These are phyloP conservation scores for Anthopleura xanthogrammica DNA, from an alignment of 92 coral and sea anemone species.

Conservation along the genomic window DNA sequence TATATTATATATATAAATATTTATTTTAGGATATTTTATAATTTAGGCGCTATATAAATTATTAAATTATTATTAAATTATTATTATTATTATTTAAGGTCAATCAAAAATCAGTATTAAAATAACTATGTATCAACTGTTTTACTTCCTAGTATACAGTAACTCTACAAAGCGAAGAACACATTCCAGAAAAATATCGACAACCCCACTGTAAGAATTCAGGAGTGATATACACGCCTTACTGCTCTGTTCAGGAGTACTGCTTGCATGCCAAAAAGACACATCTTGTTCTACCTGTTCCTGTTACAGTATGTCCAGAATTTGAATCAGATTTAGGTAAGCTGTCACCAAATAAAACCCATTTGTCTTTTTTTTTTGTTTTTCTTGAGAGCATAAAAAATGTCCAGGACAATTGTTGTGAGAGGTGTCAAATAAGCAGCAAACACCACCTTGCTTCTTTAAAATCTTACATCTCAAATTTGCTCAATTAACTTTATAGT, in stretches of 20 bases:
- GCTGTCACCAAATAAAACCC: background rate
- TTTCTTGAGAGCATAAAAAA: no score
- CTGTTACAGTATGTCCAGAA: slow-evolving; percentile 85
- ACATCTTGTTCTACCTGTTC: slow-evolving; percentile 87
- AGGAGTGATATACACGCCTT: slow-evolving; percentile 63
- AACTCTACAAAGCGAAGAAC: slow-evolving; percentile 90
- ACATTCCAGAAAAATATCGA: slow-evolving; percentile 77
- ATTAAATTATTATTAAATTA: no score
- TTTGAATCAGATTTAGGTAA: slow-evolving; percentile 90
- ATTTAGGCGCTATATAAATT: no score
- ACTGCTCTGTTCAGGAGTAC: slow-evolving; percentile 81
- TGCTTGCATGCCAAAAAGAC: slow-evolving; percentile 90
- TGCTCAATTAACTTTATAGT: no score
- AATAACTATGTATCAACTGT: background rate
- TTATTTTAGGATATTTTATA: no score
- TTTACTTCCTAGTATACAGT: slow-evolving; percentile 68
- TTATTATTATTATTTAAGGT: no score
- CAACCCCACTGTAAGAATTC: slow-evolving; percentile 53
- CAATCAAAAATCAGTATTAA: no score
- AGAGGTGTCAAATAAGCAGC: no score
- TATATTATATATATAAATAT: no score
- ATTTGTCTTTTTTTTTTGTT: background rate
- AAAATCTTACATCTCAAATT: no score
- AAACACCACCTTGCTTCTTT: no score
- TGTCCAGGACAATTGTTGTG: no score